phyloP scores from a whole-genome alignment of 2,113 vertebrate species.

The Neolamprologus devosi region DNA sequence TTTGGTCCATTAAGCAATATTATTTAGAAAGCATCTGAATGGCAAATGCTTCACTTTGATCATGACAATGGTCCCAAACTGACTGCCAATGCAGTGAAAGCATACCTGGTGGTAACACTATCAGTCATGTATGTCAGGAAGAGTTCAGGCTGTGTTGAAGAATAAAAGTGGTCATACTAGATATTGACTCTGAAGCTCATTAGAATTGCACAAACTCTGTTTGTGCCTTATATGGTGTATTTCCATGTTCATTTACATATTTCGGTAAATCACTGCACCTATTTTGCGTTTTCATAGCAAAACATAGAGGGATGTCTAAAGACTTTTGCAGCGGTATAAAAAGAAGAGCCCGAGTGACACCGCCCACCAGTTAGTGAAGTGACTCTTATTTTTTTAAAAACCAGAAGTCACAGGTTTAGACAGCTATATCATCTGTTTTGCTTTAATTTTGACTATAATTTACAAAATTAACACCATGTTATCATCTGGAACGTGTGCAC shows the following conservation, averaged over 20 bases:
- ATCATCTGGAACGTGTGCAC: not conserved
- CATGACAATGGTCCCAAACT: not conserved
- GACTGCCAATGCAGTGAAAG: not conserved
- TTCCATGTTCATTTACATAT: not conserved
- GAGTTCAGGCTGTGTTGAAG: not conserved
- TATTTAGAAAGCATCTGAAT: not conserved
- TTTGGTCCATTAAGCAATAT: not conserved
- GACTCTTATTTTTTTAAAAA: accelerated
- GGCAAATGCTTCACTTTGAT: not conserved
- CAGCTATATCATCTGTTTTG: not conserved
- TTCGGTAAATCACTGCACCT: not conserved
- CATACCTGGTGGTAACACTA: not conserved
- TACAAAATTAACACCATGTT: not conserved
- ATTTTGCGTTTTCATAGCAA: not conserved
- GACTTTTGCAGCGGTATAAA: not conserved
- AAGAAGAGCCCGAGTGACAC: not conserved
- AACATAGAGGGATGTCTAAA: not conserved
- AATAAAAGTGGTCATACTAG: not conserved
- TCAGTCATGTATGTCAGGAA: not conserved
- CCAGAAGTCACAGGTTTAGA: not conserved
- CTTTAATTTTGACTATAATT: not conserved
- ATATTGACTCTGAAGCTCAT: not conserved
- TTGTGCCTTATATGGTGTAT: not conserved
- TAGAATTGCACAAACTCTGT: not conserved
- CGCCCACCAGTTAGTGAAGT: not conserved